Evolutionary conservation across 37 sponge, comb jelly and placozoan species (phyloP), one percentile per base, ranked within the genome.

Genomic region (Ianthella basta): DNA sequence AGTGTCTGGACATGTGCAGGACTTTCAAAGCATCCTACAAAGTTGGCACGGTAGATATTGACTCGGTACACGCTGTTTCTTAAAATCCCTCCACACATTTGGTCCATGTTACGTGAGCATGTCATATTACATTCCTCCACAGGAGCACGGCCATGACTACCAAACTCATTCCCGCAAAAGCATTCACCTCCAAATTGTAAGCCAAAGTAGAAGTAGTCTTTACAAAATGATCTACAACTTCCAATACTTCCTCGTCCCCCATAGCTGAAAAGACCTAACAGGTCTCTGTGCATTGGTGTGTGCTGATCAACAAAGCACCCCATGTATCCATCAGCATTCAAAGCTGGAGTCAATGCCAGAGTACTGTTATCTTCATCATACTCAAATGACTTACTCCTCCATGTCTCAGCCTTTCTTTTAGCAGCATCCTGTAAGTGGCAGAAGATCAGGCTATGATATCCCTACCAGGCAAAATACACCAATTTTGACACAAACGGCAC

Each of bases 301-400:
- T 0, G 10, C 14, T 38, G 38, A 38, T 85, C 86, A 13, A 34
- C 18, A 38, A 85, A 85, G n/a, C 86, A 85, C 29, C 86, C 86
- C 33, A 85, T 59, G 50, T 85, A 85, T 5, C 86, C 86, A 60
- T 72, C 40, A 13, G 14, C 18, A 39, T 77, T 29, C 64, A 61
- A 61, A 20, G 79, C 35, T 77, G 78, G 86, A 59, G 36, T 56
- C 14, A 61, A 37, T 27, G 79, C 29, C 35, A 77, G 77, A 0
- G 86, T 77, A 40, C 29, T 75, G 63, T 85, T 85, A n/a, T 59
- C 79, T 41, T 85, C 86, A 60, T 85, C 86, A 73, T 56, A 56
- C 25, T 66, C 65, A 78, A 77, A 85, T 14, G 79, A 61, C 18
- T 14, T 21, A 39, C 86, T 85, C 40, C 86, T 40, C 53, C 63